Base-by-base conservation (phyloP, 1,140 invertebrate genomes). In the Lepidurus arcticus region DNA sequence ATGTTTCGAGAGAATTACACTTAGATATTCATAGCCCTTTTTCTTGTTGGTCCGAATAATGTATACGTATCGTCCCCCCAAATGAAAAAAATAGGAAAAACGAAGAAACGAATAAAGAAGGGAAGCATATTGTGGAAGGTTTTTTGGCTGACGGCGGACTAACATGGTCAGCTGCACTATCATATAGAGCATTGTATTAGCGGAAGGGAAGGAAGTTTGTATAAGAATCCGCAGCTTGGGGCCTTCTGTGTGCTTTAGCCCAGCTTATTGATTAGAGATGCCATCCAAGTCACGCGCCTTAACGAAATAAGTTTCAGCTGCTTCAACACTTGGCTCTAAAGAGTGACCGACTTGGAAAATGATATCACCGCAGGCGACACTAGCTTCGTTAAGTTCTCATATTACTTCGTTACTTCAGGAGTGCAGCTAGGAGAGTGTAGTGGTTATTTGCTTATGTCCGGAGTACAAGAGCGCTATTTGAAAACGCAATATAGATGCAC, bases 251-350 rank as follows among this genome's bases (percentile, higher is more conserved):
- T 21, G 53, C 9, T 65, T 65, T 65, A 21, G 16, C 16, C 10
- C 6, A 65, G 21, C 53, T 13, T 65, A 65, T 65, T 65, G 53
- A 65, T 65, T 65, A 65, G 53, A 65, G 53, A 65, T 65, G 53
- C 53, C 53, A 65, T 65, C 53, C 53, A 65, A 65, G 53, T 65
- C 53, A 65, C 53, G 53, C 53, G 53, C 53, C 53, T 65, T 21
- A 65, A 65, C 53, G 53, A 65, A 65, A 65, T 65, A 65, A 65
- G 53, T 65, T 65, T 13, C 53, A 65, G 53, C 53, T n/a, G 53
- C 53, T 65, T 65, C 53, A 65, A 65, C 53, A 13, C 53, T 65
- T 65, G 53, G 53, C 16, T 16, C 0, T 4, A 65, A 65, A 21
- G 53, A 65, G 53, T 65, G 53, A n/a, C 53, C 53, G 53, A 65